These are phyloP conservation scores for Alexandromys fortis DNA, from an alignment of 2,113 vertebrate genomes.

Conservation along the genomic window DNA sequence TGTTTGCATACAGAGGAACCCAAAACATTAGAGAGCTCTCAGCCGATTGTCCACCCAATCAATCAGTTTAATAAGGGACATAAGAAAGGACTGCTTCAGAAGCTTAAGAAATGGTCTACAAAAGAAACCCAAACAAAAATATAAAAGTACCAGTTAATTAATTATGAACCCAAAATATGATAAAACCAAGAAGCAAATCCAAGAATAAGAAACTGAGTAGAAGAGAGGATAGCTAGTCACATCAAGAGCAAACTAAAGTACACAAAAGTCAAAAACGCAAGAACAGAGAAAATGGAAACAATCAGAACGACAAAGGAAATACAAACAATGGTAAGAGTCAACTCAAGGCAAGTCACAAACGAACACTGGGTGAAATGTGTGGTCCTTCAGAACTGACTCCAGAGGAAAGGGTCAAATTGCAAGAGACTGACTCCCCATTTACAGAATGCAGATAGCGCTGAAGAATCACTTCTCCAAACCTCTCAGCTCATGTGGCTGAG, in stretches of 20 bases:
- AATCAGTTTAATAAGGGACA: background rate
- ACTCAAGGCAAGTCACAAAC: background rate
- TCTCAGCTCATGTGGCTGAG: background rate
- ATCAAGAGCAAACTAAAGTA: background rate
- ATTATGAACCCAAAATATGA: background rate
- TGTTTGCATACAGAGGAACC: background rate
- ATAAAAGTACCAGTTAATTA: conserved; percentile 4
- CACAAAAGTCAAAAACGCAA: background rate
- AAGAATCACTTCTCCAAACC: background rate
- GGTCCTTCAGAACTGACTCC: background rate
- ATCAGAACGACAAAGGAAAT: background rate
- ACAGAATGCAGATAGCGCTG: background rate
- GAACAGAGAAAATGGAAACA: background rate
- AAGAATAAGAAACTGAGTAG: background rate
- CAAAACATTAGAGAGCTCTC: background rate
- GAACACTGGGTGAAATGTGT: background rate
- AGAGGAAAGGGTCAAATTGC: background rate
- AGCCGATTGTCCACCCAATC: background rate
- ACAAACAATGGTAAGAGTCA: background rate
- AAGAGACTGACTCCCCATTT: background rate
- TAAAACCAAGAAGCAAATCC: conserved; percentile 13
- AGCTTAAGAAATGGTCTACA: background rate
- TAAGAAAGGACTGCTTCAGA: background rate
- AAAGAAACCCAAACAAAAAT: background rate
- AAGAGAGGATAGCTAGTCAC: conserved; percentile 24